Evolutionary conservation across 2,888 invertebrate genomes (phyloP), one percentile per base, ranked within the genome.

Genomic region (Oscheius sp.): DNA sequence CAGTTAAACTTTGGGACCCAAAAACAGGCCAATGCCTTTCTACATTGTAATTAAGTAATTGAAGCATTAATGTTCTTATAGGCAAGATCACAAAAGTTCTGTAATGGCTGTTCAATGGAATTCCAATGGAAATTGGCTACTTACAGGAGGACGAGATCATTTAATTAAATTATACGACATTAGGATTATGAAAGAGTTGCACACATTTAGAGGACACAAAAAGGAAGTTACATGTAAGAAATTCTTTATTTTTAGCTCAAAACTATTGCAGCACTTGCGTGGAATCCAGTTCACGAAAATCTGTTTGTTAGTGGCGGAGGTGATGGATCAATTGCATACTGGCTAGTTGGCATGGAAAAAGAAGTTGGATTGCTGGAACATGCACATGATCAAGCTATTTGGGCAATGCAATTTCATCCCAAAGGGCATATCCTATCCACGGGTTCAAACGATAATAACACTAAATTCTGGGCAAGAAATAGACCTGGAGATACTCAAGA

Each of bases 101-200:
- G 98, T 98, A 15, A 97, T 97, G 96, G 96, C 97, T 88, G 91
- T 97, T 29, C 94, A 95, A 88, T 99, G 98, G 97, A 99, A 99
- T 89, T 92, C 92, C 63, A 99, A 99, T 90, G 98, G 98, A 2
- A 97, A 98, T 88, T 98, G 98, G 98, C 89, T 99, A 64, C 61
- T 83, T 29, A 81, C 81, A 0, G 79, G 75, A n/a, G 76, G 76
- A 50, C 70, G 81, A 50, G 79, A 79, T 69, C 79, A 79, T 68
- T 66, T 98, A 75, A 90, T 98, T 48, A 99, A 99, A 88, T 88
- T 99, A 68, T 99, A 98, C 89, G 98, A 99, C 88, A 91, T 99
- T 80, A 91, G 98, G 71, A 96, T 97, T 89, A 90, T 99, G 84
- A 92, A 92, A 72, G 98, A 98, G 88, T 90, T 97, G 69, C 96